Base-by-base conservation (phyloP, 2,888 invertebrate genomes). In the Calephelis perditalis region DNA sequence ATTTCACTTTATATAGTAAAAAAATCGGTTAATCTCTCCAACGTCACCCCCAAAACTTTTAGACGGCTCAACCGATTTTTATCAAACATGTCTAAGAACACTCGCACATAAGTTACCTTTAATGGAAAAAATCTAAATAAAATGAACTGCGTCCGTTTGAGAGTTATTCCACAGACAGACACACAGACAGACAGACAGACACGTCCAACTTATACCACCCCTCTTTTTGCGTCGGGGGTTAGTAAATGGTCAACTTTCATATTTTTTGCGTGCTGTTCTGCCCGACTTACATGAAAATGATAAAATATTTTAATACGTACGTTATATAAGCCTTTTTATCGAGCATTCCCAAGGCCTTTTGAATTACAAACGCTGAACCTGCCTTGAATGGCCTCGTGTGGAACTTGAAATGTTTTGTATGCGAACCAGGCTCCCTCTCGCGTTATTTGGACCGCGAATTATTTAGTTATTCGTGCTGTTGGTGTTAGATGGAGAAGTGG, bases 311-410 rank as follows among this genome's bases (percentile, higher is more conserved):
- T 52, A 52, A 52, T 52, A 52, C 26, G 52, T 11, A 52, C 52
- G 52, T 52, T 52, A 36, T 52, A 52, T 52, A 52, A 52, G 52
- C 35, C 52, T 52, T 52, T 52, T 52, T 52, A 52, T 52, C 52
- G 52, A 52, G 52, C 52, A 52, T 52, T 52, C 35, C 26, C 52
- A 52, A 52, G 52, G 52, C 52, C 11, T 52, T 52, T 52, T 52
- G 52, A 52, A 52, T 52, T 52, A 52, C 52, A 52, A 52, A 52
- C 52, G 35, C 35, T 52, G 52, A 52, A 11, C 35, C 52, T 52
- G 52, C 35, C 35, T 52, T 26, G 35, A 52, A 35, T 35, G 35
- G 52, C 52, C 52, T 52, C 52, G 52, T 52, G 35, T 52, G 52
- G 35, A 35, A 52, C 52, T 52, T 10, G 4, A 35, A 35, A 52